Conservation (phyloP, 2,113 vertebrate species). For the Phaethon lepturus region DNA sequence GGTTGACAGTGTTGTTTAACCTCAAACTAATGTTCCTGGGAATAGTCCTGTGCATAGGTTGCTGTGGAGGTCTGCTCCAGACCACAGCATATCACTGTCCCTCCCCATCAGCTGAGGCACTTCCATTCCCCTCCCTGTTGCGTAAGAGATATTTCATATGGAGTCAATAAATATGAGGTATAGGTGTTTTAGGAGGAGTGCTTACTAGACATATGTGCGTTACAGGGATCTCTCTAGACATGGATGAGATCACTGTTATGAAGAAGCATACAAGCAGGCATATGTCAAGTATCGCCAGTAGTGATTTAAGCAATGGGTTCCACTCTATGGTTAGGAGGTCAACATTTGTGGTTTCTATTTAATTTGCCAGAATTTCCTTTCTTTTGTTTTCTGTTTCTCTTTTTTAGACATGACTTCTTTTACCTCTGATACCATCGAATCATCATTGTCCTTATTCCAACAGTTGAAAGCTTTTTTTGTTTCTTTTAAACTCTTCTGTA, state of each 20-base stretch:
- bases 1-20: neutral
- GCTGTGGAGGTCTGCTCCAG: neutral
- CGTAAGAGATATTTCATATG: neutral
- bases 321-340: constrained; percentile 47
- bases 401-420: constrained; percentile 35
- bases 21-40: neutral
- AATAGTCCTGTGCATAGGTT: neutral
- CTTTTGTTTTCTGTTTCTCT: constrained; percentile 48
- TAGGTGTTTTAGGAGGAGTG: constrained; percentile 19
- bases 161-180: neutral
- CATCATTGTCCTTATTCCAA: constrained; percentile 8
- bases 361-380: constrained; percentile 41
- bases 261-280: neutral
- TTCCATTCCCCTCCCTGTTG: neutral
- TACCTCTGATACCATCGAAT: constrained; percentile 25
- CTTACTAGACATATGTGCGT: neutral
- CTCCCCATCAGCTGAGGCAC: neutral
- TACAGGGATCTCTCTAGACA: neutral
- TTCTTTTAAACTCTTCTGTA: constrained; percentile 26
- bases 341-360: constrained; percentile 55
- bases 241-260: constrained; percentile 3
- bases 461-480: constrained; percentile 34
- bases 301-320: constrained; percentile 25
- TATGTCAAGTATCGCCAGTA: neutral
- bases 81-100: neutral